These are phyloP conservation scores for Phataginus tricuspis DNA, from an alignment of 2,797 vertebrate species.

Conservation along the genomic window DNA sequence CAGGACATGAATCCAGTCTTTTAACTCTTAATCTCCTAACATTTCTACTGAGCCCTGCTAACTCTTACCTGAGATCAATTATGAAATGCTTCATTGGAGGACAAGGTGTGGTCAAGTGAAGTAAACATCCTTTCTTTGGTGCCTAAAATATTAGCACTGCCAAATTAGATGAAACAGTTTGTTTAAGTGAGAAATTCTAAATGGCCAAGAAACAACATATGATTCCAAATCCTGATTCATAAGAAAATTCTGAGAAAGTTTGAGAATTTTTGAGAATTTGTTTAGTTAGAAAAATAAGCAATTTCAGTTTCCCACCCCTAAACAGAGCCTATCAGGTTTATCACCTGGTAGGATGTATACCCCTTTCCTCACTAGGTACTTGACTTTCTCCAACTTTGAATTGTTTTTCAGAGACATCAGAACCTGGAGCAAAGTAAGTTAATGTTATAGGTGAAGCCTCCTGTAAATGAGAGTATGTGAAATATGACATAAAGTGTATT, in stretches of 20 bases:
- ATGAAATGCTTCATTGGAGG: background rate
- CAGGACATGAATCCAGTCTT: background rate
- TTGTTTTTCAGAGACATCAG: background rate
- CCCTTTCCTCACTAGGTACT: background rate
- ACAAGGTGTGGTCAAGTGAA: background rate
- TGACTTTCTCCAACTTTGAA: background rate
- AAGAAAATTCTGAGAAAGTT: background rate
- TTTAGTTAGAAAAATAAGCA: background rate
- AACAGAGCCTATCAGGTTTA: background rate
- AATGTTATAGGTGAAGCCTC: background rate
- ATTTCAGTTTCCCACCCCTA: background rate
- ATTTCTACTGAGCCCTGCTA: background rate
- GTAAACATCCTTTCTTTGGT: background rate
- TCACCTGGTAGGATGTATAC: background rate
- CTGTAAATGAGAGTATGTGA: background rate
- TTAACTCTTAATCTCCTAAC: background rate
- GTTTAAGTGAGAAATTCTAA: constrained; percentile 26
- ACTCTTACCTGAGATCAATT: background rate
- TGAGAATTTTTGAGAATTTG: background rate
- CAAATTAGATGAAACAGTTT: background rate
- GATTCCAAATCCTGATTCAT: background rate
- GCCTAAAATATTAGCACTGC: background rate
- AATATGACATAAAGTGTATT: background rate
- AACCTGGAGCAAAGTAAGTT: background rate
- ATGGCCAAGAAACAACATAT: background rate